Evolutionary conservation across 2,797 vertebrate species (phyloP).

Genomic region (Tarsius wallacei): DNA sequence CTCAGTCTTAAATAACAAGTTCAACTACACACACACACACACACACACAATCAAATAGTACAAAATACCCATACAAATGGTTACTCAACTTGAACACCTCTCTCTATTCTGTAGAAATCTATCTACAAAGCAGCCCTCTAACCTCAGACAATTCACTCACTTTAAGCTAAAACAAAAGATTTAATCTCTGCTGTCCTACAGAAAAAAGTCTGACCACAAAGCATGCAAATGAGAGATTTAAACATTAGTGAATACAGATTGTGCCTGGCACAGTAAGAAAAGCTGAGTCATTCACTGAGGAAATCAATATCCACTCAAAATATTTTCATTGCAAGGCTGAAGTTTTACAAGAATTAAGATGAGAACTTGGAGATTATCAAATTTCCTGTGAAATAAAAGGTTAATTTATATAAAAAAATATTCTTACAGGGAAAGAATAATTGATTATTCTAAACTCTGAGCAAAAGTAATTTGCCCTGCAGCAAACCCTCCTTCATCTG

Average conservation of each 20-base stretch:
- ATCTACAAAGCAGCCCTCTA: not conserved
- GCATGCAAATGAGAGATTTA: not conserved
- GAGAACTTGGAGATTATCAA: not conserved
- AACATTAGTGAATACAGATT: not conserved
- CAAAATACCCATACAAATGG: not conserved
- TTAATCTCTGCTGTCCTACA: not conserved
- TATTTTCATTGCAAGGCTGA: not conserved
- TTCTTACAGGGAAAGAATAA: not conserved
- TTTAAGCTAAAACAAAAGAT: not conserved
- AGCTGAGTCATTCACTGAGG: not conserved
- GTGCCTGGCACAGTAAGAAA: not conserved
- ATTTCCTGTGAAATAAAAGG: not conserved
- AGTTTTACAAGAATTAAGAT: not conserved
- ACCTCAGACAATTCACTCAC: not conserved
- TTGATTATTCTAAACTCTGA: not conserved
- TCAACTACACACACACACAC: not conserved
- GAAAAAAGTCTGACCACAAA: not conserved
- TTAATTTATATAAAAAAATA: not conserved
- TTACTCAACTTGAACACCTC: not conserved
- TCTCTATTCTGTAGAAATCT: not conserved
- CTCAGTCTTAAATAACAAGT: not conserved
- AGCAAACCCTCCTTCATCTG: not conserved
- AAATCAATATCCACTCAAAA: not conserved
- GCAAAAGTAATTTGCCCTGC: not conserved
- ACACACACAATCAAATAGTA: not conserved